Evolutionary conservation across 2,797 vertebrate genomes (phyloP).

Genomic region (Phrynocephalus vlangalii): DNA sequence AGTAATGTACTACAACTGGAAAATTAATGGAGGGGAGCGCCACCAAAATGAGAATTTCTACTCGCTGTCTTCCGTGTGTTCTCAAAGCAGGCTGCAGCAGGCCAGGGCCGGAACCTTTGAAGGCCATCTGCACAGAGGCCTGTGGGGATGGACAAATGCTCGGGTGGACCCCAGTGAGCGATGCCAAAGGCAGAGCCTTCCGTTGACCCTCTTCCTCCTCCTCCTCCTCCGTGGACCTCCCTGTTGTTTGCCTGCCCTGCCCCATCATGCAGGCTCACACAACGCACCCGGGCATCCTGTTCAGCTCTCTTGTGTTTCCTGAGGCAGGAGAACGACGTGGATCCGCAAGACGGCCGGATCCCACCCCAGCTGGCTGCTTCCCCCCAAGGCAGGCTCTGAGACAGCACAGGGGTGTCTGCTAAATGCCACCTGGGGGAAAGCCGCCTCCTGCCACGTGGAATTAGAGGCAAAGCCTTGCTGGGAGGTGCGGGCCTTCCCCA

Average conservation of each 20-base stretch:
- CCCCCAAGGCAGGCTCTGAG: conserved; percentile 66
- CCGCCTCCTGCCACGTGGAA: conserved; percentile 73
- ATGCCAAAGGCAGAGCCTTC: conserved; percentile 60
- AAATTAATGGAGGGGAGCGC: conserved; percentile 82
- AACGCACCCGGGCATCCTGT: not conserved
- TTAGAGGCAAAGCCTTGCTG: conserved; percentile 74
- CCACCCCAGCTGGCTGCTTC: conserved; percentile 65
- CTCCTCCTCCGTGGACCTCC: not conserved
- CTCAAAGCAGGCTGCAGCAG: conserved; percentile 37
- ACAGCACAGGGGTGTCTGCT: conserved; percentile 59
- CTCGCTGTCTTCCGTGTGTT: conserved; percentile 49
- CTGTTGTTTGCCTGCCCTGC: not conserved
- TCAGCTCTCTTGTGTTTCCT: conserved; percentile 76
- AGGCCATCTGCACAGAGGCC: not conserved
- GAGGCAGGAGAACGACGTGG: conserved; percentile 70
- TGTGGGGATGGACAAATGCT: not conserved
- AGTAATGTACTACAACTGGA: conserved; percentile 80
- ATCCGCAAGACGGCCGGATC: conserved; percentile 69
- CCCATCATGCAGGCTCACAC: not conserved
- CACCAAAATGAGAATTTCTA: conserved; percentile 70
- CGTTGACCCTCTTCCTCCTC: conserved; percentile 41
- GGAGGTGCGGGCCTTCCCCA: conserved; percentile 68
- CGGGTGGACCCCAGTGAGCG: too few relatives aligned
- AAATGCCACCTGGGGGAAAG: conserved; percentile 76
- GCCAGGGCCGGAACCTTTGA: not conserved